Evolutionary conservation across 2,113 vertebrate species (phyloP), one percentile per base, ranked within the genome.

Genomic region (Uria lomvia): DNA sequence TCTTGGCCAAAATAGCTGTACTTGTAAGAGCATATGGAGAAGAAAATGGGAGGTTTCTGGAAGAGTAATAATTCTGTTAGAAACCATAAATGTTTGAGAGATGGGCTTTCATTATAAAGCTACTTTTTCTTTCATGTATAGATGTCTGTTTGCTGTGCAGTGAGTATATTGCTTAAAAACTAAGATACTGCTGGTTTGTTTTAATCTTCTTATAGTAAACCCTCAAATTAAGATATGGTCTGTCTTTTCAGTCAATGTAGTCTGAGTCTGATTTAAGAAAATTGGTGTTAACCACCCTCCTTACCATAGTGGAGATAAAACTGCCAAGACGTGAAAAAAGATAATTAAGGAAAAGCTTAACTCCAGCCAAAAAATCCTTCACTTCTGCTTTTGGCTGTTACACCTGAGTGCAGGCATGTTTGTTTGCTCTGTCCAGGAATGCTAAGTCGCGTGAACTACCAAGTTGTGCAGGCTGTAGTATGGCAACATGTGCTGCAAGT

Each of bases 181-280:
- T 83, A 70, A 38, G 42, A 58, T 80, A 63, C 43, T 87, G 21
- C 73, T 95, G 52, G 60, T 56, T 96, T 84, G 23, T 78, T 96
- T 84, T 87, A 92, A 84, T 91, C 40, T 85, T 82, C 38, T 81
- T 94, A 83, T 3, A 87, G 38, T 87, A 86, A 95, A 85, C 50
- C 77, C 65, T 87, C 45, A 86, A 92, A 96, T 92, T 92, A 96
- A 81, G 79, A 80, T 83, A 59, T 1, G 30, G 86, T 58, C 58
- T 6, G 2, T 81, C 60, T 91, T 87, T 92, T 78, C 65, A 87
- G 26, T 75, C 56, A 81, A 19, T 49, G 49, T 91, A 86, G 91
- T 79, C 58, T 45, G 70, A 90, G 49, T 62, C 24, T 55, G 70
- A 56, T 85, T 88, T 90, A 58, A 86, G 81, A 88, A 92, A 94